Base-by-base conservation (phyloP, 2,113 vertebrate genomes). In the Callionymus lyra region DNA sequence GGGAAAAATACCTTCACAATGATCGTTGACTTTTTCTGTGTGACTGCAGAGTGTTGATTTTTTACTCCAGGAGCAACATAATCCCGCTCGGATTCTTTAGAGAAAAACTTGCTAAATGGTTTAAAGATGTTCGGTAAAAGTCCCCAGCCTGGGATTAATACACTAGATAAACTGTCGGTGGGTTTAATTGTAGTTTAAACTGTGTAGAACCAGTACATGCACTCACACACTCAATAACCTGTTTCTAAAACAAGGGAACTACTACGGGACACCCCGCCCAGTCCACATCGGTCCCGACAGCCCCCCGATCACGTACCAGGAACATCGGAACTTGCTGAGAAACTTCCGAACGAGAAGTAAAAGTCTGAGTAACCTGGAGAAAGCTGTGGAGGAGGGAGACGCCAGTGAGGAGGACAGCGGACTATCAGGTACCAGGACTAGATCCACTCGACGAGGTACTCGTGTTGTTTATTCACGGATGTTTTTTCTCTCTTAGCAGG, bases 341-440 rank as follows among this genome's bases (percentile, higher is more conserved):
- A 87, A 86, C 68, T 87, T 86, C 73, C 65, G 83, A 39, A 86
- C 84, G 0, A 76, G 85, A 31, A 86, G 85, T 81, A 87, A 87
- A 51, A 85, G 82, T n/a, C 80, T 87, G 49, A 87, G 83, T 34
- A 87, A 87, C 68, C 73, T 87, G 67, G 85, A 87, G 70, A 87
- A 87, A 36, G 78, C 82, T 1, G 82, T 74, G 19, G 85, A 87
- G 66, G 83, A 86, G 31, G 83, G 80, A 12, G 83, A 85, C 47
- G 82, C 83, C 79, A 85, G 84, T 3, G 83, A 86, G 65, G 83
- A 86, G 53, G 83, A 86, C 66, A 73, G 77, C 1, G 80, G 77
- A 1, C 65, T 80, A 27, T 76, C 82, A 40, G 81, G 82, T 82
- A 48, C 10, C 32, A 17, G 15, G n/a, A n/a, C n/a, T n/a, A n/a